Evolutionary conservation across 2,888 invertebrate species (phyloP).

Genomic region (Drosophila mulleri): DNA sequence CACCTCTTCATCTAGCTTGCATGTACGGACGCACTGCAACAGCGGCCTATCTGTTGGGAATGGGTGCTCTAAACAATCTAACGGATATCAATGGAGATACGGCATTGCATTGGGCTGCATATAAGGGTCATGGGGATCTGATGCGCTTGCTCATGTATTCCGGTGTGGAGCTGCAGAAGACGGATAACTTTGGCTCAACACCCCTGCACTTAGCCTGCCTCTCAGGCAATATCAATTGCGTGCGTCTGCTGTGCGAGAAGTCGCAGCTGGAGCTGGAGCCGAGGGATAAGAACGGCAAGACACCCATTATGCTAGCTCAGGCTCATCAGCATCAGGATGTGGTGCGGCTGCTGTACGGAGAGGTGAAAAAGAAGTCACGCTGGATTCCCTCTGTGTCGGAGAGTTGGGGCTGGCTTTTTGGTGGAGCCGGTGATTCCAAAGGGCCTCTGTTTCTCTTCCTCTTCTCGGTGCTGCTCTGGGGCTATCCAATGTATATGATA

Average conservation of each 20-base stretch:
- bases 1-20: conserved; percentile 95
- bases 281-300: conserved; percentile 96
- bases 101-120: conserved; percentile 97
- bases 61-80: conserved; percentile 93
- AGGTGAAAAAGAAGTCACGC: conserved; percentile 92
- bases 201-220: conserved; percentile 95
- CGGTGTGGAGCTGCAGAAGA: conserved; percentile 94
- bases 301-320: conserved; percentile 94
- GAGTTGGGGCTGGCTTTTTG: conserved; percentile 95
- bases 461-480: conserved; percentile 94
- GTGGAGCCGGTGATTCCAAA: conserved; percentile 96
- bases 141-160: conserved; percentile 95
- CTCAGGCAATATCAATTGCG: conserved; percentile 94
- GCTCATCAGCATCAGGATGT: conserved; percentile 95
- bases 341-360: conserved; percentile 91
- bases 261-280: conserved; percentile 95
- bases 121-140: conserved; percentile 95
- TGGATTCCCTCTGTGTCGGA: conserved; percentile 95
- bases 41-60: conserved; percentile 95
- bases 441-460: conserved; percentile 94
- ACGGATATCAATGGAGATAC: conserved; percentile 97
- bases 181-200: conserved; percentile 96
- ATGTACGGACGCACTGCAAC: conserved; percentile 97
- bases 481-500: conserved; percentile 96
- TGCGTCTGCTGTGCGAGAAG: conserved; percentile 95